Conservation (phyloP, 2,113 vertebrate genomes). For the Oenanthe oenanthe region DNA sequence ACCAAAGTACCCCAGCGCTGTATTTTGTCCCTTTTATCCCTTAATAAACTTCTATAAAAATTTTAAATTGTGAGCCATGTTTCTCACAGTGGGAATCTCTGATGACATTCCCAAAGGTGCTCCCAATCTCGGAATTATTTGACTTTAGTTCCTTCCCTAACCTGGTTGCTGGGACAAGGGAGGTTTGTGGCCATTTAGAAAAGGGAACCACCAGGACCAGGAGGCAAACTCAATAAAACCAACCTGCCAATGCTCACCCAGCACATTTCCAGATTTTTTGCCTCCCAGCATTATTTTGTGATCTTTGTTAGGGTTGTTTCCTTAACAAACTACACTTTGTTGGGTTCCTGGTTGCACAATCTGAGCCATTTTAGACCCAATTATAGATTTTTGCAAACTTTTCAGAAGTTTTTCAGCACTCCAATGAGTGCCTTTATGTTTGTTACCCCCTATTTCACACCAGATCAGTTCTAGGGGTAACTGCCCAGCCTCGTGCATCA, state of each 20-base stretch:
- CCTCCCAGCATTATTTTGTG: not conserved
- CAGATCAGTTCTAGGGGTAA: not conserved
- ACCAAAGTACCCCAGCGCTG: no score
- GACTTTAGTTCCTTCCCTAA: not conserved
- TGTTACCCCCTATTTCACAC: not conserved
- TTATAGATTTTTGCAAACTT: fast-evolving
- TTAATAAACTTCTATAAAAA: no score
- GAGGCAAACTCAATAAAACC: not conserved
- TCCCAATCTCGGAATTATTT: not conserved
- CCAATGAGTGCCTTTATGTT: not conserved
- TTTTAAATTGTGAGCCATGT: no score
- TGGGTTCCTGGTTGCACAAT: not conserved
- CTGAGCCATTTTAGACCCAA: not conserved
- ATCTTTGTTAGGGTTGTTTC: not conserved
- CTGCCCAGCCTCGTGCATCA: not conserved
- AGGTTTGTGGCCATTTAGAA: not conserved
- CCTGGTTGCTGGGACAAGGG: not conserved
- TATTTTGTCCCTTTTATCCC: no score
- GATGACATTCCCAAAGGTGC: not conserved
- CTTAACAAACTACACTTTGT: not conserved
- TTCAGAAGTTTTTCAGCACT: not conserved
- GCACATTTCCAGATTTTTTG: not conserved
- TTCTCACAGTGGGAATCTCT: not conserved
- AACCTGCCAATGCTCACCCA: not conserved
- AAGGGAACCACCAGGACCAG: not conserved